These are phyloP conservation scores for Phrynosoma platyrhinos DNA, from an alignment of 2,113 vertebrate genomes.

Conservation along the genomic window DNA sequence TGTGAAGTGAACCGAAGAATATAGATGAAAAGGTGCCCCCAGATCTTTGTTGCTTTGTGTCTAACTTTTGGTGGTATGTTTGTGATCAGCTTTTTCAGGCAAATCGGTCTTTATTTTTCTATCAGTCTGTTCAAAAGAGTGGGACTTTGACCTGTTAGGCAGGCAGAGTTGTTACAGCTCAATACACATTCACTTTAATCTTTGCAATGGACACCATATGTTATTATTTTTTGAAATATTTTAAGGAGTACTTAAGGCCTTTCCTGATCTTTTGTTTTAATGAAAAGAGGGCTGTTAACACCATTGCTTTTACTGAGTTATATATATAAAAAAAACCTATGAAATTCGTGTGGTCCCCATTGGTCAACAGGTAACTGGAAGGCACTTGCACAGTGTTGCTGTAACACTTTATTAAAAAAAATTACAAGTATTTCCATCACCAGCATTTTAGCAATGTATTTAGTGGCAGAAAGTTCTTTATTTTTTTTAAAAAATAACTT, in stretches of 20 bases:
- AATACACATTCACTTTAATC: background rate
- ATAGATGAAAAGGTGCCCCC: background rate
- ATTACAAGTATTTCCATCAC: no score
- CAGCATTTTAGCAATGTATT: no score
- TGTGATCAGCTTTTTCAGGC: background rate
- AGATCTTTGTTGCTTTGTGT: background rate
- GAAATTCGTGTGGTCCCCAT: no score
- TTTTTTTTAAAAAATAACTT: background rate
- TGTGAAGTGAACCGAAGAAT: background rate
- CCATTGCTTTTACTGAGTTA: no score
- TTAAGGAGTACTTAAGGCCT: background rate
- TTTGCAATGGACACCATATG: background rate
- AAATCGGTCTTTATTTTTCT: background rate
- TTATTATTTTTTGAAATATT: background rate
- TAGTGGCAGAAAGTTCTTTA: background rate
- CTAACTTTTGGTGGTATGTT: background rate
- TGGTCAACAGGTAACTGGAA: no score
- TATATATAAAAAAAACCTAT: background rate
- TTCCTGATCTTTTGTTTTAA: background rate
- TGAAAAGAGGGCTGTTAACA: background rate
- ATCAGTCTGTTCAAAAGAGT: background rate
- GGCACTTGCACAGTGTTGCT: background rate
- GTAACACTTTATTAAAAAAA: background rate
- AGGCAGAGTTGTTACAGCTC: background rate
- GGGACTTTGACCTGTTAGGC: background rate